Evolutionary conservation across 2,888 invertebrate genomes (phyloP).

Genomic region (Xestia sexstrigata): DNA sequence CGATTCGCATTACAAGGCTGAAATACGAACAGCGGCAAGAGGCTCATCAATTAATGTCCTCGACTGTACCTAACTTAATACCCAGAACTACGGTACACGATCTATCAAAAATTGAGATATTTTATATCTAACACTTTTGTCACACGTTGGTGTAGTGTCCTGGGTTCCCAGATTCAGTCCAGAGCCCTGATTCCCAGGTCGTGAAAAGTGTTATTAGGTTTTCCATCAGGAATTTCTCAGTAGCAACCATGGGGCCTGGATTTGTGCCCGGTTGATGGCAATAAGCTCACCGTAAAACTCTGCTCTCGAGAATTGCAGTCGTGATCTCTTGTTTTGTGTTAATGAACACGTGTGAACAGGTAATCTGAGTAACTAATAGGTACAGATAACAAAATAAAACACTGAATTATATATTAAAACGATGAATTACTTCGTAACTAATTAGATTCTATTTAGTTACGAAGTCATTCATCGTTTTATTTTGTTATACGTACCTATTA

Average conservation of each 20-base stretch:
- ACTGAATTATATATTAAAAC: no score
- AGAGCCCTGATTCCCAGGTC: neutral
- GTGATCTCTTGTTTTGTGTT: neutral
- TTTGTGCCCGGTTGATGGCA: neutral
- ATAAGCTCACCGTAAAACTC: neutral
- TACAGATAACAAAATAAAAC: neutral
- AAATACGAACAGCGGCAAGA: no score
- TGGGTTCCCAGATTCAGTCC: no score
- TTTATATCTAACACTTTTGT: neutral
- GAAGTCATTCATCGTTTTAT: neutral
- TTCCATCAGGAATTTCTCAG: neutral
- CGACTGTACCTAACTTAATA: no score
- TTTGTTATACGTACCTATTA: neutral
- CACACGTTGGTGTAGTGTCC: neutral
- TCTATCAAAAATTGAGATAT: no score
- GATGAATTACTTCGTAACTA: neutral
- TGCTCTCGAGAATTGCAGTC: neutral
- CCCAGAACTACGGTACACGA: no score
- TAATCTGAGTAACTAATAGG: neutral
- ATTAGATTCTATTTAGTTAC: neutral
- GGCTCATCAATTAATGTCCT: no score
- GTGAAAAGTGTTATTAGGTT: neutral
- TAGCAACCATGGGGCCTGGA: neutral
- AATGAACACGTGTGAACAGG: neutral
- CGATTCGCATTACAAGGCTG: no score